phyloP scores from a whole-genome alignment of 2,113 vertebrate genomes.

The Gavia stellata region DNA sequence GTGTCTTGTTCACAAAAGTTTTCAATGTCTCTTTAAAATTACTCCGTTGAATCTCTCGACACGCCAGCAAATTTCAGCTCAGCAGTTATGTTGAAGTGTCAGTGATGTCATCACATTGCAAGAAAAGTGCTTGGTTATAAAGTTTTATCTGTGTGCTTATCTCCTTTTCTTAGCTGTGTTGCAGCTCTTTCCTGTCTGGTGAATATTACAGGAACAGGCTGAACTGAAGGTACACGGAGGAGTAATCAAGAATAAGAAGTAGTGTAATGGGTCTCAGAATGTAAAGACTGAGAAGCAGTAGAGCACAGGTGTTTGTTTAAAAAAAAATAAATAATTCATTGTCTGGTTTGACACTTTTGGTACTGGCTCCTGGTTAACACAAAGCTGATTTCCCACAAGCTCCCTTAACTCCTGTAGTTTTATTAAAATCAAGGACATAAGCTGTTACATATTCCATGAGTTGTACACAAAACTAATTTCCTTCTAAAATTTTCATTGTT shows the following conservation, averaged over 20 bases:
- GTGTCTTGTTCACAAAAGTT: not conserved
- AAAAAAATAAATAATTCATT: not conserved
- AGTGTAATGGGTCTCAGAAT: not conserved
- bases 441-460: not conserved
- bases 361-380: not conserved
- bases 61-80: not conserved
- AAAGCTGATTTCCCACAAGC: not conserved
- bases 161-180: not conserved
- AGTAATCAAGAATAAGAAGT: not conserved
- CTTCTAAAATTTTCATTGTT: not conserved
- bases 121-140: not conserved
- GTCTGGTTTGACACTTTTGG: not conserved
- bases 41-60: not conserved
- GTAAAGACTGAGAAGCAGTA: not conserved
- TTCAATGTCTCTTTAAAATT: not conserved
- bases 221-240: not conserved
- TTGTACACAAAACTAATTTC: not conserved
- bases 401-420: not conserved
- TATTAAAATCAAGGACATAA: not conserved
- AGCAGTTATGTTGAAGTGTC: not conserved
- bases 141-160: not conserved
- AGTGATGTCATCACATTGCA: not conserved
- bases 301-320: not conserved
- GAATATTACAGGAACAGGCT: not conserved
- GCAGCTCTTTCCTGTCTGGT: not conserved